These are phyloP conservation scores for Diaperis boleti DNA, from an alignment of 2,888 invertebrate genomes.

Conservation along the genomic window DNA sequence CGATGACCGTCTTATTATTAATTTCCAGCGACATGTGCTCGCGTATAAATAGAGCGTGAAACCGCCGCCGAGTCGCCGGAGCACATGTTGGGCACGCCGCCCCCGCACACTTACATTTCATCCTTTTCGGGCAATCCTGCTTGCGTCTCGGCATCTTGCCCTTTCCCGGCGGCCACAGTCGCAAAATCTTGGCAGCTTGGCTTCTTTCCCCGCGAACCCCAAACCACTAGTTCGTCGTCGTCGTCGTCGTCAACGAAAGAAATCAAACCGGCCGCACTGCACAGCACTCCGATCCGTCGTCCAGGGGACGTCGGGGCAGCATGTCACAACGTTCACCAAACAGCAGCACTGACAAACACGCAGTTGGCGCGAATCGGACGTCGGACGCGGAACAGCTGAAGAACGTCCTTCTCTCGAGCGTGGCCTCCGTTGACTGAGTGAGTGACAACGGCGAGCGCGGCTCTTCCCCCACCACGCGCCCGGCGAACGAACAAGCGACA, in stretches of 20 bases:
- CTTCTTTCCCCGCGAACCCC: too few species aligned
- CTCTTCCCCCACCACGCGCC: conserved; percentile 63
- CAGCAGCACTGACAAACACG: conserved; percentile 17
- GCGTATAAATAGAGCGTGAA: too few species aligned
- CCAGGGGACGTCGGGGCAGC: background rate
- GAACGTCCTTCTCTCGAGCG: conserved; percentile 61
- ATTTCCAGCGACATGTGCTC: too few species aligned
- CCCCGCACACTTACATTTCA: conserved; percentile 67
- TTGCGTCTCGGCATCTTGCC: conserved; percentile 68
- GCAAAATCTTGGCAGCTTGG: conserved; percentile 59
- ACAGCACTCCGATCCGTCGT: conserved; percentile 30
- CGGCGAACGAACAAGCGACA: conserved; percentile 52
- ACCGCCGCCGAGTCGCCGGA: too few species aligned
- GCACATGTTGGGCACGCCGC: conserved; percentile 41
- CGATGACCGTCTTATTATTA: too few species aligned
- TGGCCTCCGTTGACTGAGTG: conserved; percentile 66
- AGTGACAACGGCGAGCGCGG: conserved; percentile 65
- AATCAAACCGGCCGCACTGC: conserved; percentile 26
- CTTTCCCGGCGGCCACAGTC: conserved; percentile 54
- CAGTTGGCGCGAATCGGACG: conserved; percentile 37
- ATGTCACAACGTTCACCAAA: conserved; percentile 2
- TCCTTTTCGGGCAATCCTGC: conserved; percentile 69
- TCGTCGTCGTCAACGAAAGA: background rate
- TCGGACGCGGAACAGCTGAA: conserved; percentile 44
- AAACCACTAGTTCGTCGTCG: conserved; percentile 44